A percentile compares a stretch with the other conserved stretches of the same genome.
Evolutionary conservation across 1,140 invertebrate species (phyloP).

Genomic region (Lasaia peninsularis): DNA sequence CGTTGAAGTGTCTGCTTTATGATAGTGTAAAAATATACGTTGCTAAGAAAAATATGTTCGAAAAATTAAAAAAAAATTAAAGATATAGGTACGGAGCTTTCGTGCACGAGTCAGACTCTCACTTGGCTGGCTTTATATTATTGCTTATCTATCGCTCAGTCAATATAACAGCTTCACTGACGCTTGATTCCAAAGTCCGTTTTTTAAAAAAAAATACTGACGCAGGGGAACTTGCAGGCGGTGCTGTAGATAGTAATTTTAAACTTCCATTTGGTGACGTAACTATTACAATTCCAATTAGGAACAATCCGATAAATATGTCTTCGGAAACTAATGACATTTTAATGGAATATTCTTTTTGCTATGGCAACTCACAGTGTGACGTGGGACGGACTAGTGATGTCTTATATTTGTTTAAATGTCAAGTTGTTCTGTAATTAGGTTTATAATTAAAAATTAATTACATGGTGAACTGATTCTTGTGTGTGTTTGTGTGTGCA

Average conservation of each 20-base stretch:
- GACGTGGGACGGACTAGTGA: constrained; percentile 10
- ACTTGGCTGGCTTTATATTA: too few relatives aligned
- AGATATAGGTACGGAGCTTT: too few relatives aligned
- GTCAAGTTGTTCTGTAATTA: not conserved
- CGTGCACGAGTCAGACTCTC: too few relatives aligned
- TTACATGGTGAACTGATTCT: not conserved
- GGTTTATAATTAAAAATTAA: not conserved
- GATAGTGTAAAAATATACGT: too few relatives aligned
- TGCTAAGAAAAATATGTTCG: too few relatives aligned
- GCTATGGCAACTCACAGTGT: constrained; percentile 33
- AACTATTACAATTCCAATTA: constrained; percentile 55
- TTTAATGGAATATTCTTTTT: constrained; percentile 55
- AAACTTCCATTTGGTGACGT: constrained; percentile 50
- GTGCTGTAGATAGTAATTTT: constrained; percentile 14
- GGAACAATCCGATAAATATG: constrained; percentile 46
- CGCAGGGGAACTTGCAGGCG: not conserved
- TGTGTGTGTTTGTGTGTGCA: not conserved
- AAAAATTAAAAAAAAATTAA: too few relatives aligned
- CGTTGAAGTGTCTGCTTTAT: too few relatives aligned
- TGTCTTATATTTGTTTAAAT: constrained; percentile 24
- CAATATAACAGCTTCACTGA: too few relatives aligned
- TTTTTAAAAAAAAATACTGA: too few relatives aligned
- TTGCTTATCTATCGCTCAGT: too few relatives aligned
- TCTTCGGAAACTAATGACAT: constrained; percentile 48
- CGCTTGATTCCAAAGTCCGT: too few relatives aligned